Evolutionary conservation across 2,888 invertebrate genomes (phyloP).

Genomic region (Himalopsyche kuldschensis): DNA sequence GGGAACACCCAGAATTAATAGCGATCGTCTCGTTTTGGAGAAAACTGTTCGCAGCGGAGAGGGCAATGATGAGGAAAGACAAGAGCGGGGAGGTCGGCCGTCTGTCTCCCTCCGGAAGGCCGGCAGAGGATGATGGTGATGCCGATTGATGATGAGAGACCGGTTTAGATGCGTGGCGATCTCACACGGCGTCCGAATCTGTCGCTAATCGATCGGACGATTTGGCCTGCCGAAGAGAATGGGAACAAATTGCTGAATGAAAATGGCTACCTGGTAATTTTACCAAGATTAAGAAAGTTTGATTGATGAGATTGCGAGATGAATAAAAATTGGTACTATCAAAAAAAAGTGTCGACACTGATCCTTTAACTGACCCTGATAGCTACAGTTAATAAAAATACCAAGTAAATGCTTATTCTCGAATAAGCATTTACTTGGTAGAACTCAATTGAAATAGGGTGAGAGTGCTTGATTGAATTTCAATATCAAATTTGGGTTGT

Average conservation of each 20-base stretch:
- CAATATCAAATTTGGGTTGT: no score
- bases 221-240: background rate
- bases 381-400: no score
- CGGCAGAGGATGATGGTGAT: background rate
- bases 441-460: no score
- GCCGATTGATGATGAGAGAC: background rate
- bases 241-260: background rate
- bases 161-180: background rate
- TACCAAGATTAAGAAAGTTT: no score
- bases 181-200: background rate
- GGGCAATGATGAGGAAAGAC: background rate
- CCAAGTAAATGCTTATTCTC: no score
- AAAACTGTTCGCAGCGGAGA: background rate
- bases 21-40: background rate
- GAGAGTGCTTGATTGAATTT: no score
- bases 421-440: no score
- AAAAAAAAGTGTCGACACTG: no score
- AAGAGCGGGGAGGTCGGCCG: background rate
- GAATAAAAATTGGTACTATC: no score
- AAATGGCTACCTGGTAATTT: background rate
- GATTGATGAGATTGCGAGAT: no score
- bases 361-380: no score
- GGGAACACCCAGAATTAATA: background rate
- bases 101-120: background rate
- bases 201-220: background rate